Evolutionary conservation across 2,888 invertebrate species (phyloP).

Genomic region (Dexiosoma caninum): DNA sequence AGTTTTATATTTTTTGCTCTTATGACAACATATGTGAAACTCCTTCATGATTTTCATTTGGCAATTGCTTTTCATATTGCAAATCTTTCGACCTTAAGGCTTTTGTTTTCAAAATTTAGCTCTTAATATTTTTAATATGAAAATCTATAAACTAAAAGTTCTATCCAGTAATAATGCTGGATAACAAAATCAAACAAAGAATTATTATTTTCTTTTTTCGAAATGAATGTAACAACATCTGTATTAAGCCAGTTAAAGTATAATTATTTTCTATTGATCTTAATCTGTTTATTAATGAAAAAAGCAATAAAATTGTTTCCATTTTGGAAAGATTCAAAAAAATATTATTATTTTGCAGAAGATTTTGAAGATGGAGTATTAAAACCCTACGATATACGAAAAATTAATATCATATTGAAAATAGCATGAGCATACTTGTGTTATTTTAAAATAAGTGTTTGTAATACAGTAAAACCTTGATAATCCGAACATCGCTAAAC

Average conservation of each 20-base stretch:
- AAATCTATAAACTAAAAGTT: neutral
- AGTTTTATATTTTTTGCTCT: conserved; percentile 39
- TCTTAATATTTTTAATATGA: conserved; percentile 7
- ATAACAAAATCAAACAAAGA: neutral
- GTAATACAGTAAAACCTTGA: too few relatives aligned
- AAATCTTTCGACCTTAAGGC: conserved; percentile 22
- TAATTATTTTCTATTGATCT: conserved; percentile 10
- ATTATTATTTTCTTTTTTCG: too few relatives aligned
- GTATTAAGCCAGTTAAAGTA: neutral
- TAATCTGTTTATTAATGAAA: conserved; percentile 1
- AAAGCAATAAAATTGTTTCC: conserved; percentile 17
- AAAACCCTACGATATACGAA: too few relatives aligned
- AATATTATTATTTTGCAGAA: too few relatives aligned
- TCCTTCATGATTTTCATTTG: neutral
- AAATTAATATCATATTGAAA: too few relatives aligned
- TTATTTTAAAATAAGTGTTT: too few relatives aligned
- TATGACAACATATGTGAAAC: neutral
- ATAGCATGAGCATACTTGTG: too few relatives aligned
- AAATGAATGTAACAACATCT: conserved; percentile 3
- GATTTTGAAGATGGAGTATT: too few relatives aligned
- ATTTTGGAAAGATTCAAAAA: neutral
- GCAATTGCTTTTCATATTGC: conserved; percentile 20
- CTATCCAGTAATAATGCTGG: neutral
- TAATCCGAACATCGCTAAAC: too few relatives aligned
- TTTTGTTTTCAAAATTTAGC: conserved; percentile 17